These are phyloP conservation scores for Sebastes oblongus DNA, from an alignment of 2,797 vertebrate genomes.

Conservation along the genomic window DNA sequence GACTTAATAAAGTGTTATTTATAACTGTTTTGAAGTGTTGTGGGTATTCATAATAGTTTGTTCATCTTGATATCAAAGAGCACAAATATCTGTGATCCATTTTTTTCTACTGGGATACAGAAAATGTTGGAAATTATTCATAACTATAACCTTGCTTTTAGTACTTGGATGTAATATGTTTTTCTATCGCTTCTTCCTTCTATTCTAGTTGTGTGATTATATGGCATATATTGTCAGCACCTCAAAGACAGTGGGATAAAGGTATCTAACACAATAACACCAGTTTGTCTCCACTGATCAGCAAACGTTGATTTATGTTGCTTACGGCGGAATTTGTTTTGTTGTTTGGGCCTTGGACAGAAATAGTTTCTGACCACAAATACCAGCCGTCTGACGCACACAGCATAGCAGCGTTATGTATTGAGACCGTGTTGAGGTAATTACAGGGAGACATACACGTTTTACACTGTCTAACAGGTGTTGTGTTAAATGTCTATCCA, in stretches of 20 bases:
- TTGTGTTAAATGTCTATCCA: background rate
- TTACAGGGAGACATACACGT: background rate
- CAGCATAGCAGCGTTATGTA: background rate
- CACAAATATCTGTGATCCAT: background rate
- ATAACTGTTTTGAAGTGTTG: background rate
- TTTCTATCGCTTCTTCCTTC: background rate
- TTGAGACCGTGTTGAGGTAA: background rate
- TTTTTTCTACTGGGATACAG: background rate
- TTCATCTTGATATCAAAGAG: background rate
- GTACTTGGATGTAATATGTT: background rate
- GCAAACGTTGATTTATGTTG: background rate
- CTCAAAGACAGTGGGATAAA: no score
- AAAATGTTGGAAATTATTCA: background rate
- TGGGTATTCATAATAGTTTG: background rate
- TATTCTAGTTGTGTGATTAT: background rate
- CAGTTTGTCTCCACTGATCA: background rate
- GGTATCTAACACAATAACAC: no score
- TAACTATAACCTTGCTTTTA: background rate
- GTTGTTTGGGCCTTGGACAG: background rate
- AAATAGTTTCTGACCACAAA: background rate
- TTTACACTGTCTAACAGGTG: background rate
- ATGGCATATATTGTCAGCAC: background rate
- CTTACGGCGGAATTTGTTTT: background rate
- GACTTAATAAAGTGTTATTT: background rate
- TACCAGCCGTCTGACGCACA: background rate